Evolutionary conservation across 1,140 invertebrate genomes (phyloP), one percentile per base, ranked within the genome.

Genomic region (Agrilus planipennis): DNA sequence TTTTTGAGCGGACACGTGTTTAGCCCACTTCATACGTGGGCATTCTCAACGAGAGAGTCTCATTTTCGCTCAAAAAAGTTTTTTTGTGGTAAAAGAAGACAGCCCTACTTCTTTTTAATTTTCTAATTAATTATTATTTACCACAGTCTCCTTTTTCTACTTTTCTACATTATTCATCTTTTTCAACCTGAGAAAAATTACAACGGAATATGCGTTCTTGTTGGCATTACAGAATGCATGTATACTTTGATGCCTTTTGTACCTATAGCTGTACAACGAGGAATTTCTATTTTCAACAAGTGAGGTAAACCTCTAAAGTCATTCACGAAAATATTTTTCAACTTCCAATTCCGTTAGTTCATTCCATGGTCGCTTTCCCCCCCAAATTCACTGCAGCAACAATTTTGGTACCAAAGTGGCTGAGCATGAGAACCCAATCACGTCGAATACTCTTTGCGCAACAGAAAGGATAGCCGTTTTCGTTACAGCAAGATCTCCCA

Each of bases 361-460:
- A 27, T 38, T 18, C 41, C 34, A 42, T 29, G 7, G 12, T 1
- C 36, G 17, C 17, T 35, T 18, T 29, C 11, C 17, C 18, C 27
- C 23, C 41, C 32, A 42, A 2, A 27, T 27, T 30, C 28, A 4
- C 20, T 42, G 41, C 3, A 42, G 23, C 15, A 23, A 28, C 3
- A 42, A 5, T 27, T 42, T 37, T 4, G 41, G 41, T 2, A 30
- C 4, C 15, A 42, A 29, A 3, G 22, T 37, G 4, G 23, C 22
- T n/a, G 25, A 21, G 19, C 21, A 21, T 10, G 41, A 37, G 16
- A 42, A 42, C 3, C 22, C 41, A 20, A 36, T 37, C 9, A 34
- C 22, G 17, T 42, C 34, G 20, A 42, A 42, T 27, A 42, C 19
- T 28, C 21, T 36, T 15, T 42, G 41, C 11, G 34, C 34, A 4